Evolutionary conservation across 2,113 vertebrate species (phyloP), one percentile per base, ranked within the genome.

Genomic region (Ophthalmolycus amberensis): DNA sequence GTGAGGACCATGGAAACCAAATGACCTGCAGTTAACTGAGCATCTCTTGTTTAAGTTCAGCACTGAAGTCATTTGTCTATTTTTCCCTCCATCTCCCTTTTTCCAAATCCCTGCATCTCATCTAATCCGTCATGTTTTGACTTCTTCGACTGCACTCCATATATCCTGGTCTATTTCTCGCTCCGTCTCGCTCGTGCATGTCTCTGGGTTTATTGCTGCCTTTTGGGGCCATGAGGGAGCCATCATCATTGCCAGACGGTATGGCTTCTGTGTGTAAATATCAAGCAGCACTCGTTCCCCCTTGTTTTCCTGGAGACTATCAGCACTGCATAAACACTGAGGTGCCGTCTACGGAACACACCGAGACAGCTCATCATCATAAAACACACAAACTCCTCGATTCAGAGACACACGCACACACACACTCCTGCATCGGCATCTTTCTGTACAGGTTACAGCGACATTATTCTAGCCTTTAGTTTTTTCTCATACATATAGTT

Each of bases 201-300:
- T 90, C 79, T 75, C 65, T 42, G 52, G 86, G 84, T 88, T 89
- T 93, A 86, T 88, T 85, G 78, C 83, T 71, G 87, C 91, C 89
- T 90, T 91, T 87, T 88, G 80, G 77, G 80, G 87, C 83, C 87
- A 63, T 72, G 81, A 86, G 89, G 90, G 93, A 92, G 80, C 85
- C 89, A 85, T 93, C 91, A 88, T 88, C 89, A 81, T 73, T 77
- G 85, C 83, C 88, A 90, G 91, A 80, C 84, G 70, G 71, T 69
- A 48, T 54, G 78, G 89, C 88, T 87, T 88, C 84, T 87, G 85
- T 90, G 91, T 87, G 92, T 89, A 92, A 93, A 93, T 92, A 93
- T 92, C 91, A 92, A 90, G 82, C 87, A 62, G 83, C 77, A 81
- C 77, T 68, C 76, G 38, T 52, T 34, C 75, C 59, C 79, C 62